Conservation (phyloP, 1,140 invertebrate species). For the Triops longicaudatus region DNA sequence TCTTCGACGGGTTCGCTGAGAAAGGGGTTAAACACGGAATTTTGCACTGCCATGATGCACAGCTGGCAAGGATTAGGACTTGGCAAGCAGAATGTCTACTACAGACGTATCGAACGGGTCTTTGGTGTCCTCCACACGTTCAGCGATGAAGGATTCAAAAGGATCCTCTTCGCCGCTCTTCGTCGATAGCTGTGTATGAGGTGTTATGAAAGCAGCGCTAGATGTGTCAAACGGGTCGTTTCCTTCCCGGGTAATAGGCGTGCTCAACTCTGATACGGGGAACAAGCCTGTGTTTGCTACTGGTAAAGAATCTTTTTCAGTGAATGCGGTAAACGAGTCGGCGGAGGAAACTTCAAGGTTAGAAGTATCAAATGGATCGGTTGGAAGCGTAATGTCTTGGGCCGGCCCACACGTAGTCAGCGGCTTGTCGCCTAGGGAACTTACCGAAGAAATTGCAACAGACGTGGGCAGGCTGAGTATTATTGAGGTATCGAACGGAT, state of each 20-base stretch:
- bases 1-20: constrained; percentile 46
- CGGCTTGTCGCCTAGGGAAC: constrained; percentile 24
- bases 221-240: constrained; percentile 34
- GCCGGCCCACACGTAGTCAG: not conserved
- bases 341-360: constrained; percentile 55
- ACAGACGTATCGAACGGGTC: constrained; percentile 40
- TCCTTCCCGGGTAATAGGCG: not conserved
- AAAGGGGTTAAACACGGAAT: constrained; percentile 53
- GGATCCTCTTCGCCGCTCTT: not conserved
- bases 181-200: not conserved
- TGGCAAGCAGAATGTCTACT: constrained; percentile 30
- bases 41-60: constrained; percentile 32
- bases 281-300: constrained; percentile 30
- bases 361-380: constrained; percentile 79
- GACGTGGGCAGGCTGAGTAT: not conserved
- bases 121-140: constrained; percentile 31
- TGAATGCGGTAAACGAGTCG: constrained; percentile 77
- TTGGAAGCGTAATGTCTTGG: constrained; percentile 31
- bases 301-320: constrained; percentile 34
- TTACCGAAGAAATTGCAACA: not conserved
- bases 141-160: constrained; percentile 6
- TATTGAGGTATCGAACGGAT: constrained; percentile 34
- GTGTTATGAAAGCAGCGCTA: constrained; percentile 17
- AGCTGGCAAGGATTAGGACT: constrained; percentile 22
- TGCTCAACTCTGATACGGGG: constrained; percentile 11